Conservation (phyloP, 2,113 vertebrate genomes). For the Prunella fulvescens region DNA sequence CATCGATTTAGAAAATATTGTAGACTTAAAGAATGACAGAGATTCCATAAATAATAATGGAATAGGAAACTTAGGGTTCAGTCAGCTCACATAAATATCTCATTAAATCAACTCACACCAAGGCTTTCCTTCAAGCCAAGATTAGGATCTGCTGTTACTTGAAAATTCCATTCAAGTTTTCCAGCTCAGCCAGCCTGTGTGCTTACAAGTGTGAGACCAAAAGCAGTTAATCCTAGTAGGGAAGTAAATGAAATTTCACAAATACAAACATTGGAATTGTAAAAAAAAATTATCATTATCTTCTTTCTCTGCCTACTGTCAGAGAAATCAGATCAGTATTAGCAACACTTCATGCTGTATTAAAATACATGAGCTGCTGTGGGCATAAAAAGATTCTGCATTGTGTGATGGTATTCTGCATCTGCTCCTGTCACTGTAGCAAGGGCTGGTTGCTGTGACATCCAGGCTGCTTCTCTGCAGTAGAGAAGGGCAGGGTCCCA, state of each 20-base stretch:
- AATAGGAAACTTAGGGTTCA: background rate
- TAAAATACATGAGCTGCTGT: background rate
- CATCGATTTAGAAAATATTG: background rate
- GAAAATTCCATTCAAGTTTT: slow-evolving; percentile 17
- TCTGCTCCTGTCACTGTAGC: background rate
- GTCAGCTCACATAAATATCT: background rate
- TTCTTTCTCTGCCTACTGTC: background rate
- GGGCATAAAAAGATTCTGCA: background rate
- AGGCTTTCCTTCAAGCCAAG: background rate
- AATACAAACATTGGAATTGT: background rate
- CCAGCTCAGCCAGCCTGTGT: background rate
- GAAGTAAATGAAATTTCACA: background rate
- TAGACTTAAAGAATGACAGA: background rate
- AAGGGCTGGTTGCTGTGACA: background rate
- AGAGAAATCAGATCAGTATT: background rate
- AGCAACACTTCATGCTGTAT: background rate
- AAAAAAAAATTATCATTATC: background rate
- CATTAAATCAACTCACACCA: background rate
- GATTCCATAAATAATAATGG: background rate
- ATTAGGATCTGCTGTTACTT: background rate
- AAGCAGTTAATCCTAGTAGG: background rate
- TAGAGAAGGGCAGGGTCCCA: background rate
- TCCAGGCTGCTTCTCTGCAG: background rate
- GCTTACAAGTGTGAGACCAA: background rate
- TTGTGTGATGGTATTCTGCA: background rate